phyloP scores from a whole-genome alignment of 64 coral and sea anemone species.

The Orbicella faveolata region DNA sequence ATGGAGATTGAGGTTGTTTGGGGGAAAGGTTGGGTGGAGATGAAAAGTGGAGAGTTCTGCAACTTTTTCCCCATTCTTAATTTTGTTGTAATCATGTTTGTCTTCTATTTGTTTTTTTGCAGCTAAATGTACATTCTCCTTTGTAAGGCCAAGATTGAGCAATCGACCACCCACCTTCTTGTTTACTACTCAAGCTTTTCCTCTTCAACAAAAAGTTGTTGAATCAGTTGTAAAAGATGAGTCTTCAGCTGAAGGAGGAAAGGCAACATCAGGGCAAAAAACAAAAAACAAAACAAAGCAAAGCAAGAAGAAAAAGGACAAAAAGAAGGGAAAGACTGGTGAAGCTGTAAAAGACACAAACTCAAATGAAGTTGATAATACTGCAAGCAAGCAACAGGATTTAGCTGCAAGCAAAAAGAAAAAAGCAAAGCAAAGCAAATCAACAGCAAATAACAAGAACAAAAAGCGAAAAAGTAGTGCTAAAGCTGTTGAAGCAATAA shows the following conservation, averaged over 20 bases:
- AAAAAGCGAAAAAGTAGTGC: background rate
- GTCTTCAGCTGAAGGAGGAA: background rate
- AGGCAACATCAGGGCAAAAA: background rate
- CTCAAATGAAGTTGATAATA: background rate
- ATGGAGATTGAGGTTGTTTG: too few relatives aligned
- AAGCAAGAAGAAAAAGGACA: conserved; percentile 15
- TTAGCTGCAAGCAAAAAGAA: background rate
- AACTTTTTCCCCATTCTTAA: too few relatives aligned
- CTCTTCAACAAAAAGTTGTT: conserved; percentile 3
- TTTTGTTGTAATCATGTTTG: background rate
- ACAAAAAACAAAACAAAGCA: background rate
- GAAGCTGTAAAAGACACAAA: background rate
- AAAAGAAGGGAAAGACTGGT: background rate
- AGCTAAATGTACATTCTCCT: background rate
- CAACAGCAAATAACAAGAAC: background rate
- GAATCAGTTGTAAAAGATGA: background rate
- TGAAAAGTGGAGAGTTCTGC: too few relatives aligned
- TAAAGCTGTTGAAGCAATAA: background rate
- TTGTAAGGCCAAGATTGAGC: background rate
- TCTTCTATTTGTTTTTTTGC: background rate
- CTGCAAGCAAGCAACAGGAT: background rate
- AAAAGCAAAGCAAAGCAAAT: background rate
- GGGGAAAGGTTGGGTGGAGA: too few relatives aligned
- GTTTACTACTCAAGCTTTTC: conserved; percentile 6
- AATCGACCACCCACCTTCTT: background rate